Evolutionary conservation across 2,888 invertebrate genomes (phyloP), one percentile per base, ranked within the genome.

Genomic region (Physocephala rufipes): DNA sequence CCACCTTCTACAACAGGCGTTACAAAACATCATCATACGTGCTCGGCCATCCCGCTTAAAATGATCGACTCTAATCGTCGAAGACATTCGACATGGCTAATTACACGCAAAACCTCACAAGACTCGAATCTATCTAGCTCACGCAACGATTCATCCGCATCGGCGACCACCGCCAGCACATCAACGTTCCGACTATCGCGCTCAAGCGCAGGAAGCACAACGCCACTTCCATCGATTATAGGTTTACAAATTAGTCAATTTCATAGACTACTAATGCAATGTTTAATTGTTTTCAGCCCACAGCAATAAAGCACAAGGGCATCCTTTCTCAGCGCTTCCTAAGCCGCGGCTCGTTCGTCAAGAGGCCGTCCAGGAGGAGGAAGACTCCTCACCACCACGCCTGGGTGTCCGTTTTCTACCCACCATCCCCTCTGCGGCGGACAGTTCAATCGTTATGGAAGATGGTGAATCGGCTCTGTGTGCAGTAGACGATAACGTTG

Each of bases 61-160:
- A 86, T 93, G 75, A 86, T 93, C 55, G 93, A 93, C 77, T 82
- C 84, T 9, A 83, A 83, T 28, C 91, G 94, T 80, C 88, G 95
- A 68, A 89, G 95, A 76, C 93, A 95, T 63, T 93, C 95, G 0
- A 94, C 95, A 0, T 95, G 95, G 95, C 87, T 95, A 73, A 93
- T 95, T 30, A 94, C 95, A n/a, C 88, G 95, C 67, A 96, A 96
- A 87, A 94, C 95, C 0, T 95, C 95, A 15, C 95, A 96, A 85
- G 96, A 96, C 84, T 96, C 96, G 5, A 96, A 95, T 86, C 87
- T 96, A 76, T 95, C 95, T 62, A 95, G 93, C 79, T 95, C 95
- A 26, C 89, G 96, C 67, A 96, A 96, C 86, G 96, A 96, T 86
- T 96, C 95, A 16, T 95, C 95, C 0, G 95, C 95, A 1, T 95